A percentile compares a stretch with the other conserved stretches of the same genome.
These are phyloP conservation scores for Cheilosia vernalis DNA, from an alignment of 2,888 invertebrate genomes.

Conservation along the genomic window DNA sequence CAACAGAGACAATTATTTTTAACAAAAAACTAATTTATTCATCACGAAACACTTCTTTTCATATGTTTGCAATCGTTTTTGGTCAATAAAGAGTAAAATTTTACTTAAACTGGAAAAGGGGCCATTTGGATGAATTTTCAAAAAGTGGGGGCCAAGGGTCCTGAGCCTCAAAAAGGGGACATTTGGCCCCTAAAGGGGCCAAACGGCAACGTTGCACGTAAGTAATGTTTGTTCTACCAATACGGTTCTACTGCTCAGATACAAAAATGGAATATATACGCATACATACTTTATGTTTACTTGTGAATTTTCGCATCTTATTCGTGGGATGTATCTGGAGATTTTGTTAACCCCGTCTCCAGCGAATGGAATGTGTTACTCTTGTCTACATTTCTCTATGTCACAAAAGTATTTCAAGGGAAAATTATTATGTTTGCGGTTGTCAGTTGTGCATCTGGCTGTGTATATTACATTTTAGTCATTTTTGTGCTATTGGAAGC, in stretches of 20 bases:
- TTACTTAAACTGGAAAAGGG: too few relatives aligned
- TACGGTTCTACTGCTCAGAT: neutral
- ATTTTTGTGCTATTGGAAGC: neutral
- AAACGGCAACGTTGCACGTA: too few relatives aligned
- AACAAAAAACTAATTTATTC: too few relatives aligned
- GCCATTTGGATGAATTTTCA: too few relatives aligned
- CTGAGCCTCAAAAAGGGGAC: too few relatives aligned
- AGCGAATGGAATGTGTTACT: conserved; percentile 7
- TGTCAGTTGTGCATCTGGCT: neutral
- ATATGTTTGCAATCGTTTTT: too few relatives aligned
- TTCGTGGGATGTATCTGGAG: conserved; percentile 20
- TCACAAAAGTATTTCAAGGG: conserved; percentile 33
- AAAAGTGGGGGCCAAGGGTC: too few relatives aligned
- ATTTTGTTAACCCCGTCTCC: neutral
- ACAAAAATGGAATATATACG: conserved; percentile 27
- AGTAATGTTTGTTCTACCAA: conserved; percentile 33
- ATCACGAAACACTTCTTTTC: too few relatives aligned
- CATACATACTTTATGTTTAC: conserved; percentile 51
- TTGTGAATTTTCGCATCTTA: conserved; percentile 67
- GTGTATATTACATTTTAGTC: neutral
- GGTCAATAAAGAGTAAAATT: too few relatives aligned
- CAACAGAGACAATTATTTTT: too few relatives aligned
- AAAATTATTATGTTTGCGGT: conserved; percentile 37
- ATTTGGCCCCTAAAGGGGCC: too few relatives aligned
- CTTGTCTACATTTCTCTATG: conserved; percentile 3